phyloP scores from a whole-genome alignment of 1,140 invertebrate genomes.

The Tetraneura akinire region DNA sequence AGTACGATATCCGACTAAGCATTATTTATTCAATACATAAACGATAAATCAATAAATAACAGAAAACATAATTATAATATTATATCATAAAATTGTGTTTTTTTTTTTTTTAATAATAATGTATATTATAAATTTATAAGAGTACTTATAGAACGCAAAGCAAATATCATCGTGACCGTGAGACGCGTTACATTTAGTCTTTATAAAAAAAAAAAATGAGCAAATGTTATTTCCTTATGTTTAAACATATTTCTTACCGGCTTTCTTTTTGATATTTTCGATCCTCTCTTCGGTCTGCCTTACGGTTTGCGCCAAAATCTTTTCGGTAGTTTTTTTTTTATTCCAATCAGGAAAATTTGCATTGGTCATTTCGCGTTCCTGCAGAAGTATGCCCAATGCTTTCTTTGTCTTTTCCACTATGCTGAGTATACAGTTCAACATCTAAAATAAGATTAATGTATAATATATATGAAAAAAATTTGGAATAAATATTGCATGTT shows the following conservation, averaged over 20 bases:
- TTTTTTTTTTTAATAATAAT: too few relatives aligned
- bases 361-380: constrained; percentile 69
- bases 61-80: background rate
- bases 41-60: constrained; percentile 19
- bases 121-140: background rate
- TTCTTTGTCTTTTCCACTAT: constrained; percentile 97
- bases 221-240: background rate
- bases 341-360: constrained; percentile 56
- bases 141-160: background rate
- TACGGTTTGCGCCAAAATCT: constrained; percentile 78
- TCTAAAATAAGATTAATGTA: constrained; percentile 62
- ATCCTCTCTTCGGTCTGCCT: constrained; percentile 86
- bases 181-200: background rate
- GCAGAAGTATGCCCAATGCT: constrained; percentile 84
- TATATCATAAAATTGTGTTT: too few relatives aligned
- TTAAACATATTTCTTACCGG: constrained; percentile 61
- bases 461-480: too few relatives aligned
- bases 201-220: background rate
- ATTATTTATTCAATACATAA: background rate
- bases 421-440: constrained; percentile 92
- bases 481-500: too few relatives aligned
- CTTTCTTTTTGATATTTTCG: constrained; percentile 81
- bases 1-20: background rate
- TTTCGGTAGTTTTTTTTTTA: constrained; percentile 59
- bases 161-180: background rate